phyloP scores from a whole-genome alignment of 64 coral and sea anemone genomes.

The Exaiptasia diaphana region DNA sequence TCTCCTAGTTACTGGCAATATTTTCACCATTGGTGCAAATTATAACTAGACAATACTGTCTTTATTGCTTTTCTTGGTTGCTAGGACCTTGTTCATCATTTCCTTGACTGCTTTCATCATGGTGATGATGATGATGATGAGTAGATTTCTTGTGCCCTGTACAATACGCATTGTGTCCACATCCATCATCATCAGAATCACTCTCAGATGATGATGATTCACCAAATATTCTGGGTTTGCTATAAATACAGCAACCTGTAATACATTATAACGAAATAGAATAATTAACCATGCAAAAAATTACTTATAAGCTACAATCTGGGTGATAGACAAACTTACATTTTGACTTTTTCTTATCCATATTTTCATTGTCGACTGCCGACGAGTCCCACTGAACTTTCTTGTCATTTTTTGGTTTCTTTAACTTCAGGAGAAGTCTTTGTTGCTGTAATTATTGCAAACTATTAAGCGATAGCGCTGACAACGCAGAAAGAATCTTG shows the following conservation, averaged over 20 bases:
- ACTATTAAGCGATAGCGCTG: neutral
- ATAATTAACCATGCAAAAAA: no score
- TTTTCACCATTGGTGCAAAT: no score
- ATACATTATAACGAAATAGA: neutral
- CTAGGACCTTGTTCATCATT: neutral
- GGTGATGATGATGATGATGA: constrained; percentile 18
- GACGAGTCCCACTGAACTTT: constrained; percentile 92
- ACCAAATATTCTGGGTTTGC: constrained; percentile 90
- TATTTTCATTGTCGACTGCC: constrained; percentile 92
- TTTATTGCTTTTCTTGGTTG: neutral
- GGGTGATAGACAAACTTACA: no score
- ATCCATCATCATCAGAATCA: constrained; percentile 83
- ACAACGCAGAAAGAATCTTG: neutral
- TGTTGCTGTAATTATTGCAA: constrained; percentile 55
- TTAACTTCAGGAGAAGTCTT: constrained; percentile 74
- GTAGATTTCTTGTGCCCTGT: constrained; percentile 85
- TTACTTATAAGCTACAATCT: no score
- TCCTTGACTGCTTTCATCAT: constrained; percentile 16
- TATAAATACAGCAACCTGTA: constrained; percentile 94
- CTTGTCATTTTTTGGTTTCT: constrained; percentile 81
- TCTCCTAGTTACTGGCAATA: no score
- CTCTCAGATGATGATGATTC: constrained; percentile 98
- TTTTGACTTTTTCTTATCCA: constrained; percentile 98
- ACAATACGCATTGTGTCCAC: constrained; percentile 84
- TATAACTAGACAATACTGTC: no score